Percentiles rank a stretch among this genome's conserved stretches.
These are phyloP conservation scores for Hucho hucho DNA, from an alignment of 2,113 vertebrate genomes.

Conservation along the genomic window DNA sequence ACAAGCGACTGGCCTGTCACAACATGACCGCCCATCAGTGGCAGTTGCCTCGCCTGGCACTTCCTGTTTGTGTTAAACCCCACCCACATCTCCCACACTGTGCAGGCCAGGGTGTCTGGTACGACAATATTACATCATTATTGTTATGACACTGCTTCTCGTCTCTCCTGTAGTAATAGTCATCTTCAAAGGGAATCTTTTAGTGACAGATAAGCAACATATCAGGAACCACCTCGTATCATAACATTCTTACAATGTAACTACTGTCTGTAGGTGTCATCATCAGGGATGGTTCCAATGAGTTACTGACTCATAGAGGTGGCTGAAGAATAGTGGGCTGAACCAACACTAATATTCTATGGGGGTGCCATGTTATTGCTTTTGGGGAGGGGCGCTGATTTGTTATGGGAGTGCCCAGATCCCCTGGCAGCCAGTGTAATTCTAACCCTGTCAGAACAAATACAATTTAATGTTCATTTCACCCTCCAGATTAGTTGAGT, in stretches of 20 bases:
- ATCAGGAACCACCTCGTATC: background rate
- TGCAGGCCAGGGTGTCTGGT: constrained; percentile 20
- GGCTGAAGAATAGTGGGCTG: background rate
- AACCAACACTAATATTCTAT: too few relatives aligned
- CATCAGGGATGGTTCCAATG: background rate
- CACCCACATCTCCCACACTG: constrained; percentile 30
- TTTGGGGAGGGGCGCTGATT: background rate
- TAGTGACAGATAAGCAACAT: background rate
- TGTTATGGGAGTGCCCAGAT: background rate
- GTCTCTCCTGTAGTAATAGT: background rate
- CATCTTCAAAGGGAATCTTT: background rate
- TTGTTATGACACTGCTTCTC: background rate
- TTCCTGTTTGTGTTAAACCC: constrained; percentile 51
- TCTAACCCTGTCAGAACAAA: background rate
- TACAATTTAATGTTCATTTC: background rate
- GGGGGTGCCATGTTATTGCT: background rate
- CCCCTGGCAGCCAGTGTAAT: background rate
- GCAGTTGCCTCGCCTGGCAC: constrained; percentile 21
- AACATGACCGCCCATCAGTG: constrained; percentile 42
- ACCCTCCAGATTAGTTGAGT: background rate
- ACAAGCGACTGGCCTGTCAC: constrained; percentile 20
- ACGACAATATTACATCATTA: constrained; percentile 20
- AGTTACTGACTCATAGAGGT: background rate
- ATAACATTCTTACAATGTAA: background rate
- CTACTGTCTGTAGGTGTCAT: background rate